phyloP scores from a whole-genome alignment of 2,113 vertebrate genomes.

The Gobius niger region DNA sequence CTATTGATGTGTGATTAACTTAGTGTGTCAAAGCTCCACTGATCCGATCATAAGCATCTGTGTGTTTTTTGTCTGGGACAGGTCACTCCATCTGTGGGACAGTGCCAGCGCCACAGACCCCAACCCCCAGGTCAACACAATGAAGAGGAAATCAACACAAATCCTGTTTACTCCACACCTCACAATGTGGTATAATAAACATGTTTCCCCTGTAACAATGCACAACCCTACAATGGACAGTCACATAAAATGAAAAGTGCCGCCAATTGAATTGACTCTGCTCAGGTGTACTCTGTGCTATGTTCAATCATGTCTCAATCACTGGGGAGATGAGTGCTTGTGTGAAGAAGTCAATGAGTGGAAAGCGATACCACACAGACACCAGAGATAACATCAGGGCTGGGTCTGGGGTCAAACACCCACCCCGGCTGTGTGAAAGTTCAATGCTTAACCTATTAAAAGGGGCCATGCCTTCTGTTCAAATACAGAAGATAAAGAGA shows the following conservation, averaged over 20 bases:
- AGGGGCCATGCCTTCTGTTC: slow-evolving; percentile 10
- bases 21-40: slow-evolving; percentile 7
- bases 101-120: slow-evolving; percentile 23
- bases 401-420: slow-evolving; percentile 3
- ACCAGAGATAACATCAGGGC: slow-evolving; percentile 5
- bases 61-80: slow-evolving; percentile 35
- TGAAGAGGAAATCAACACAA: slow-evolving; percentile 67
- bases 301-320: neutral
- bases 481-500: neutral
- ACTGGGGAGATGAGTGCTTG: neutral
- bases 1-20: neutral
- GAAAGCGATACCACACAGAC: slow-evolving; percentile 1
- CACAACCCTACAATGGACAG: slow-evolving; percentile 40
- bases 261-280: slow-evolving; percentile 2
- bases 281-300: neutral
- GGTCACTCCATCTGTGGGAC: slow-evolving; percentile 54
- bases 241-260: slow-evolving; percentile 11
- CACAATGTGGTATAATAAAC: slow-evolving; percentile 55
- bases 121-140: slow-evolving; percentile 60
- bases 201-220: slow-evolving; percentile 42
- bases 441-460: slow-evolving; percentile 3
- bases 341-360: slow-evolving; percentile 10
- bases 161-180: slow-evolving; percentile 65
- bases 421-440: slow-evolving; percentile 11
- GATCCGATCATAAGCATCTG: slow-evolving; percentile 31